Percentiles rank a stretch among this genome's conserved stretches.
These are phyloP conservation scores for Ploceus nigricollis DNA, from an alignment of 2,113 vertebrate species.

Conservation along the genomic window DNA sequence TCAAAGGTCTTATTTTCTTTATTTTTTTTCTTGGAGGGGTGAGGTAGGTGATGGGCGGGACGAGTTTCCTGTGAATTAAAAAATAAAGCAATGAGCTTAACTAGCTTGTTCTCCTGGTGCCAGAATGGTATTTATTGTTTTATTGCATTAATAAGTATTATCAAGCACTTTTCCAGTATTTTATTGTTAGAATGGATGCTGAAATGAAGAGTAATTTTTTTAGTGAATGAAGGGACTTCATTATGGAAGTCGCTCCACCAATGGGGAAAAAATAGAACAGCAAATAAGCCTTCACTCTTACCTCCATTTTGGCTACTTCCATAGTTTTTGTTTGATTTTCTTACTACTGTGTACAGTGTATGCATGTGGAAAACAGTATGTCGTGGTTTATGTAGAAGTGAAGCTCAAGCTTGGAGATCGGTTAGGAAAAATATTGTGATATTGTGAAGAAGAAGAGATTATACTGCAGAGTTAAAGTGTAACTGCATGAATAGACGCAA, in stretches of 20 bases:
- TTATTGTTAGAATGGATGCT: background rate
- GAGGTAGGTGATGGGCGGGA: background rate
- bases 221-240: background rate
- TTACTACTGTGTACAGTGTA: background rate
- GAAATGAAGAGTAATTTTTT: background rate
- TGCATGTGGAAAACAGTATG: background rate
- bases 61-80: background rate
- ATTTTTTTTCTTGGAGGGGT: background rate
- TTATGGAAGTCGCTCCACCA: background rate
- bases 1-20: background rate
- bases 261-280: background rate
- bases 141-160: background rate
- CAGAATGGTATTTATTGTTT: background rate
- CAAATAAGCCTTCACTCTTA: background rate
- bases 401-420: background rate
- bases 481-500: background rate
- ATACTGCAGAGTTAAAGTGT: background rate
- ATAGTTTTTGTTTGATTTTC: background rate
- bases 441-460: background rate
- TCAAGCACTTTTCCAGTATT: background rate
- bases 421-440: conserved; percentile 39
- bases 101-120: conserved; percentile 16
- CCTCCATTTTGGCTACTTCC: background rate
- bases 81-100: background rate
- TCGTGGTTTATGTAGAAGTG: background rate